Base-by-base conservation (phyloP, 1,140 invertebrate species). In the Episyrphus balteatus region DNA sequence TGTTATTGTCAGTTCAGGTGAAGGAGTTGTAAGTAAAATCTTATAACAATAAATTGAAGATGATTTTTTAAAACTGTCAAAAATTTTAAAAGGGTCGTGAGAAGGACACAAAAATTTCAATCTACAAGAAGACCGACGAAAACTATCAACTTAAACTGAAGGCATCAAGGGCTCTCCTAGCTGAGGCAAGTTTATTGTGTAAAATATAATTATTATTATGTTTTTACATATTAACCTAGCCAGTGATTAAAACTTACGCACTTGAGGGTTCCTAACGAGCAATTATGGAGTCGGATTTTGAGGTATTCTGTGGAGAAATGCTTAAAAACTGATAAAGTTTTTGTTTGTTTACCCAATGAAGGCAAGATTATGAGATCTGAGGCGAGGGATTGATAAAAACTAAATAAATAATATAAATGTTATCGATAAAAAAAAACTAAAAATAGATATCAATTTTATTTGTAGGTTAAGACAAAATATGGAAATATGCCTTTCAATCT, bases 111-210 rank as follows among this genome's bases (percentile, higher is more conserved):
- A 80, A 93, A 61, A 93, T 95, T 36, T 95, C 96, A 37, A 90
- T 99, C 59, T 99, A 91, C 72, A 98, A 98, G 74, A 98, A 97
- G 77, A 98, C 93, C 51, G 94, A 99, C 59, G 90, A 95, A 69
- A 83, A 89, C 47, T 98, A 98, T 74, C 88, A 89, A 69, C 74
- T 99, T 45, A 99, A 99, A 74, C 75, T 99, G 70, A 98, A 98
- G 73, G 84, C 93, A 39, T 97, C 95, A 13, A 82, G 94, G 59
- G 86, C 82, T 70, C 97, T 99, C 70, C 93, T 92, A 58, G 87
- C 82, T 61, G 94, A 98, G 78, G 80, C 81, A 69, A 58, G 50
- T 48, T 42, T 47, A 10, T n/a, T 43, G 17, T 18, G 2, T 14
- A 18, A 46, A 30, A 14, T 13, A 43, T 15, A 46, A 14, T 41